Evolutionary conservation across 2,888 invertebrate species (phyloP).

Genomic region (Caenorhabditis plicata): DNA sequence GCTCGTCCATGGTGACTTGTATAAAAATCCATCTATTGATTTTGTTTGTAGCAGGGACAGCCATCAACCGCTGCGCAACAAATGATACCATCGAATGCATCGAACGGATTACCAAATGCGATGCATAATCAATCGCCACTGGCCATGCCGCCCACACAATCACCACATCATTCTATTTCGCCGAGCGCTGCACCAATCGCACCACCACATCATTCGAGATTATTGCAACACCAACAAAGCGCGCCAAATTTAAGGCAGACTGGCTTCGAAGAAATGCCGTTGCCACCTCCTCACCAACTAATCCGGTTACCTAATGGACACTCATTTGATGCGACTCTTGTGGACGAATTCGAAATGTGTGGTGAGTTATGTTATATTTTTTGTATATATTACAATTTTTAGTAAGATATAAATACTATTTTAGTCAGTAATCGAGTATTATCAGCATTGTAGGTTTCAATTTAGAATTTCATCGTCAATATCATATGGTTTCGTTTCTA

Average conservation of each 20-base stretch:
- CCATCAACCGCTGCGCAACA: too few species aligned
- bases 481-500: too few species aligned
- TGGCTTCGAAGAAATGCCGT: slow-evolving; percentile 13
- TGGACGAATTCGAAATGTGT: slow-evolving; percentile 30
- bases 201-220: slow-evolving; percentile 19
- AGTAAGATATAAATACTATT: too few species aligned
- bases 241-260: slow-evolving; percentile 20
- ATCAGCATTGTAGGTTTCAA: too few species aligned
- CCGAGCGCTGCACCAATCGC: slow-evolving; percentile 8
- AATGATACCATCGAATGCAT: too few species aligned
- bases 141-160: not conserved
- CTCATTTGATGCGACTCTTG: slow-evolving; percentile 18
- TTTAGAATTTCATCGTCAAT: not conserved
- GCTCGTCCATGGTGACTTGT: too few species aligned
- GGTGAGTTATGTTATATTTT: too few species aligned
- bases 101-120: not conserved
- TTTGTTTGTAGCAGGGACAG: too few species aligned
- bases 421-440: too few species aligned
- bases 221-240: slow-evolving; percentile 27
- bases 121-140: not conserved
- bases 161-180: not conserved
- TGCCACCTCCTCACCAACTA: slow-evolving; percentile 8
- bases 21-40: too few species aligned
- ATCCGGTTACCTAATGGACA: slow-evolving; percentile 3
- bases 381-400: too few species aligned